Evolutionary conservation across 2,888 invertebrate species (phyloP).

Genomic region (Cosmia pyralina): DNA sequence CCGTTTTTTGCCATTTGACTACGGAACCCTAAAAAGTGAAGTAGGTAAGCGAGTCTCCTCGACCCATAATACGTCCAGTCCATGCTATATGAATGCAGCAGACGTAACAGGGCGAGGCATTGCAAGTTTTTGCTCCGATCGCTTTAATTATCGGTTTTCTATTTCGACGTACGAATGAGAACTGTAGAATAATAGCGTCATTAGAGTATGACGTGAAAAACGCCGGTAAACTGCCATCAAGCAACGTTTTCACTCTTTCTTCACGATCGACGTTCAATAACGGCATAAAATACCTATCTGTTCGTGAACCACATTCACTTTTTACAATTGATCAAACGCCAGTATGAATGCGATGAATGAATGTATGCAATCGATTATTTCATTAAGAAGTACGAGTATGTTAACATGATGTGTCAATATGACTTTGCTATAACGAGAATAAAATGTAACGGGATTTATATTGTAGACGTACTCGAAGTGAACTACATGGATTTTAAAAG

Average conservation of each 20-base stretch:
- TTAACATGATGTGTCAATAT: constrained; percentile 40
- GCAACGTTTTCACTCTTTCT: constrained; percentile 79
- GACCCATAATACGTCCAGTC: constrained; percentile 32
- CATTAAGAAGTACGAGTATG: constrained; percentile 43
- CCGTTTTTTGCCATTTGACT: too few relatives aligned
- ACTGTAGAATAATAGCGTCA: constrained; percentile 81
- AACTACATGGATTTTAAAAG: constrained; percentile 43
- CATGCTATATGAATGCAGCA: constrained; percentile 36
- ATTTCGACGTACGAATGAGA: constrained; percentile 82
- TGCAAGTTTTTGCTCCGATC: constrained; percentile 69
- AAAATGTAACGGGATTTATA: constrained; percentile 27
- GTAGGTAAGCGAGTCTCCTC: constrained; percentile 44
- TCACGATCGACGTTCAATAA: constrained; percentile 71
- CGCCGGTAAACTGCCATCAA: constrained; percentile 65
- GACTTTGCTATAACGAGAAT: constrained; percentile 23
- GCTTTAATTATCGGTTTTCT: constrained; percentile 84
- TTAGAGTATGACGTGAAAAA: constrained; percentile 77
- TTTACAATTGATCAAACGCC: constrained; percentile 60
- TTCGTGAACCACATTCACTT: constrained; percentile 72
- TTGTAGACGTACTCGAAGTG: constrained; percentile 17
- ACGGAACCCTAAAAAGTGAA: too few relatives aligned
- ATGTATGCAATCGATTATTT: constrained; percentile 58
- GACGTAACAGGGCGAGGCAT: constrained; percentile 61
- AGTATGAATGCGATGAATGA: constrained; percentile 43
- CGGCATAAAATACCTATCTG: constrained; percentile 63